phyloP scores from a whole-genome alignment of 2,113 vertebrate species.

The Callionymus lyra region DNA sequence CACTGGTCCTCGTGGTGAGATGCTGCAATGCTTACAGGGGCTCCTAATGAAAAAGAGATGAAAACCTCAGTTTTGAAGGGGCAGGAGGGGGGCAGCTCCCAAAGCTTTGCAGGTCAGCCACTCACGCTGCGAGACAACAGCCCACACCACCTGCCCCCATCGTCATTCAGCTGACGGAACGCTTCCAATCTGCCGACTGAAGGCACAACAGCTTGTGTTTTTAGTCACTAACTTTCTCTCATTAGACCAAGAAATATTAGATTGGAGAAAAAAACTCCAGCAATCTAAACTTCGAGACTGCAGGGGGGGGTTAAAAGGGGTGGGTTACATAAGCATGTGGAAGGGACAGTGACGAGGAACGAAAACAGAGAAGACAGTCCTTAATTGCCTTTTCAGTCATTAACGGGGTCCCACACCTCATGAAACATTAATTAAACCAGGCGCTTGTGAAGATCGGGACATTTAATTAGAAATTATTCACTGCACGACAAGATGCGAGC shows the following conservation, averaged over 20 bases:
- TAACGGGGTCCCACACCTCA: constrained; percentile 58
- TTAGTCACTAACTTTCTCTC: background rate
- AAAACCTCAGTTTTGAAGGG: constrained; percentile 4
- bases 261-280: background rate
- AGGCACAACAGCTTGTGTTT: constrained; percentile 19
- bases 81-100: background rate
- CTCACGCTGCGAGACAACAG: constrained; percentile 12
- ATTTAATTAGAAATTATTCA: constrained; percentile 65
- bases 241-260: background rate
- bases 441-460: constrained; percentile 39
- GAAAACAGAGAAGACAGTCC: constrained; percentile 49
- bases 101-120: constrained; percentile 24
- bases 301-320: too few species aligned
- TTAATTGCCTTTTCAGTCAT: constrained; percentile 64
- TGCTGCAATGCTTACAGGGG: constrained; percentile 20
- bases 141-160: constrained; percentile 13
- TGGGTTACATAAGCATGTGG: constrained; percentile 33
- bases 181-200: constrained; percentile 17
- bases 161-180: constrained; percentile 16
- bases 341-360: constrained; percentile 37
- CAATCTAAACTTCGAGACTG: background rate
- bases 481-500: constrained; percentile 14
- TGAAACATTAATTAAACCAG: constrained; percentile 62
- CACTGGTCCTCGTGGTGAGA: constrained; percentile 26
- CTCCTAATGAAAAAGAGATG: constrained; percentile 45